phyloP scores from a whole-genome alignment of 2,888 invertebrate genomes.

The Hydropsyche betteni region DNA sequence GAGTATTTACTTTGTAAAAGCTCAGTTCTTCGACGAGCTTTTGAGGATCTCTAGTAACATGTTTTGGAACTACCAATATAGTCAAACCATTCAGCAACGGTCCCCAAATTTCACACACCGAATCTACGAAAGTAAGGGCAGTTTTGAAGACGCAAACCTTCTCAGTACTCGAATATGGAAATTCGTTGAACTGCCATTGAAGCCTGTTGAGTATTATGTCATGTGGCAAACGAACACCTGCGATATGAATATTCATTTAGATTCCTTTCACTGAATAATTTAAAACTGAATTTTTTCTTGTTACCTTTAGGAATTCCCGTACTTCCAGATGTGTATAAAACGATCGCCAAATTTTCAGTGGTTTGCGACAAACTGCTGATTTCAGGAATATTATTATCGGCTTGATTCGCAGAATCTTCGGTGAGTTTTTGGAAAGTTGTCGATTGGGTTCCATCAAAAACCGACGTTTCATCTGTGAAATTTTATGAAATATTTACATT shows the following conservation, averaged over 20 bases:
- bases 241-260: slow-evolving; percentile 37
- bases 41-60: slow-evolving; percentile 80
- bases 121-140: slow-evolving; percentile 90
- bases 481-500: background rate
- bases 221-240: slow-evolving; percentile 83
- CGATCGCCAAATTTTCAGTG: slow-evolving; percentile 71
- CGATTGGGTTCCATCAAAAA: slow-evolving; percentile 17
- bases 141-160: slow-evolving; percentile 87
- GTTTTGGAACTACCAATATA: slow-evolving; percentile 77
- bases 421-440: slow-evolving; percentile 7
- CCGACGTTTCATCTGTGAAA: background rate
- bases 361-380: slow-evolving; percentile 60
- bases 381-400: slow-evolving; percentile 53
- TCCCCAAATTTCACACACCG: slow-evolving; percentile 88
- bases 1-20: slow-evolving; percentile 70
- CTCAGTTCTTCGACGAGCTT: slow-evolving; percentile 74
- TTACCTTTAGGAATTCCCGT: slow-evolving; percentile 88
- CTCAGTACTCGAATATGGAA: slow-evolving; percentile 77
- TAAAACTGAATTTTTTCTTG: background rate
- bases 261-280: background rate
- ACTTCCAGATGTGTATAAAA: slow-evolving; percentile 88
- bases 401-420: background rate
- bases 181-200: slow-evolving; percentile 86
- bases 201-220: slow-evolving; percentile 82
- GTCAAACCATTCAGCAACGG: slow-evolving; percentile 77